phyloP scores from a whole-genome alignment of 2,113 vertebrate genomes.

The Megaptera novaeangliae region DNA sequence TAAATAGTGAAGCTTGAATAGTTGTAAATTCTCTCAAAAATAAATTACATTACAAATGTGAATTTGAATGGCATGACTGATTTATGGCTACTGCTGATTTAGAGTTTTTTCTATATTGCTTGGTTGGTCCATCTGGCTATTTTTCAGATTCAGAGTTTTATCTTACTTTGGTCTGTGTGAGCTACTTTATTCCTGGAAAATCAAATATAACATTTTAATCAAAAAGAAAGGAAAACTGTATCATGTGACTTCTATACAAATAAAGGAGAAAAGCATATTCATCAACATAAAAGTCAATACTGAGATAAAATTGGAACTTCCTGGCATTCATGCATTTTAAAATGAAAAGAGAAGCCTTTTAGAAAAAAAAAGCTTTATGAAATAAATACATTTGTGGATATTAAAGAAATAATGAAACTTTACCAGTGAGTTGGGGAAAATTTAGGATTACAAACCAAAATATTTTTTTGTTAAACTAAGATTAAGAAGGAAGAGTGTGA shows the following conservation, averaged over 20 bases:
- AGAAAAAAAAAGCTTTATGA: constrained; percentile 46
- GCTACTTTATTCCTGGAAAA: constrained; percentile 79
- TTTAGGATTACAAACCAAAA: not conserved
- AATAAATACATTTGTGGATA: constrained; percentile 72
- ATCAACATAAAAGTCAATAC: constrained; percentile 79
- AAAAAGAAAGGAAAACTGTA: constrained; percentile 80
- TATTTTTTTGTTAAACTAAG: not conserved
- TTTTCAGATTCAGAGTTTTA: constrained; percentile 59
- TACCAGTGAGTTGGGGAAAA: constrained; percentile 47
- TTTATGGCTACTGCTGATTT: not conserved
- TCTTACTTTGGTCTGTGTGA: constrained; percentile 57
- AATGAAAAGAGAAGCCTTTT: constrained; percentile 64
- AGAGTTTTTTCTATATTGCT: constrained; percentile 6
- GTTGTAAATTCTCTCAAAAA: constrained; percentile 61
- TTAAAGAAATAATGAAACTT: constrained; percentile 71
- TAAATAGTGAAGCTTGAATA: constrained; percentile 36
- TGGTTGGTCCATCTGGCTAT: constrained; percentile 15
- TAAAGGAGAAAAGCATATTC: constrained; percentile 80
- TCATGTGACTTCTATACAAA: constrained; percentile 78
- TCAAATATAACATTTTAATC: constrained; percentile 82
- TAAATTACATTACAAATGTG: constrained; percentile 32
- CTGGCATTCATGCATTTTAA: constrained; percentile 69
- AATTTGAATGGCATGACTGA: constrained; percentile 26
- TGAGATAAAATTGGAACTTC: constrained; percentile 76
- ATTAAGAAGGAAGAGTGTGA: not conserved